Conservation (phyloP, 2,797 vertebrate species). For the Bradypodion pumilum region DNA sequence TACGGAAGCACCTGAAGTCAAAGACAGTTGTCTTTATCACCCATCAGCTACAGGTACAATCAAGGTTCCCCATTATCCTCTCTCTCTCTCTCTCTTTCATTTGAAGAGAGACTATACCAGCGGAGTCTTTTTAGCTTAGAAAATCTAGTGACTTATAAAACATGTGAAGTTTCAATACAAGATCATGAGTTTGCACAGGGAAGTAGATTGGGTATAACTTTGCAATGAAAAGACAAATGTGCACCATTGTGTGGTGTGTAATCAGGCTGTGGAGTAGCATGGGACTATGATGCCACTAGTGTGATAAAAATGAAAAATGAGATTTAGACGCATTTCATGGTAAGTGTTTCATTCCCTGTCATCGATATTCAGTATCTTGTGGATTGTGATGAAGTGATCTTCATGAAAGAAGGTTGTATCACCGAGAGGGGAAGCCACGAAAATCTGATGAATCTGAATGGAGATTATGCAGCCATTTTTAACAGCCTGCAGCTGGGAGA, state of each 20-base stretch:
- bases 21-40: conserved; percentile 92
- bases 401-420: conserved; percentile 91
- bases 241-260: background rate
- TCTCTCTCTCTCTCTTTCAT: background rate
- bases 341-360: conserved; percentile 18
- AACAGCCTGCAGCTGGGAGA: conserved; percentile 91
- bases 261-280: background rate
- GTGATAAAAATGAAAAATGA: background rate
- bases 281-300: no score
- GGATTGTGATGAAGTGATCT: conserved; percentile 91
- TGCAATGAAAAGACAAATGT: background rate
- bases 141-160: background rate
- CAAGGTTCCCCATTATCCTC: background rate
- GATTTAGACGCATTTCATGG: background rate
- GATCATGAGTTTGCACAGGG: background rate
- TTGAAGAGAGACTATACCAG: background rate
- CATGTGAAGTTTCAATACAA: background rate
- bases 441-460: conserved; percentile 87
- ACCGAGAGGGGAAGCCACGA: conserved; percentile 89
- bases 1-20: conserved; percentile 86
- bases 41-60: conserved; percentile 89
- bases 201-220: background rate
- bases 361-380: conserved; percentile 84
- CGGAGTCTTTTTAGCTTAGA: background rate
- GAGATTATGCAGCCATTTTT: conserved; percentile 91